Percentiles rank a stretch among this genome's conserved stretches.
Conservation (phyloP, 2,888 invertebrate species). For the Rhopalosiphum nymphaeae region DNA sequence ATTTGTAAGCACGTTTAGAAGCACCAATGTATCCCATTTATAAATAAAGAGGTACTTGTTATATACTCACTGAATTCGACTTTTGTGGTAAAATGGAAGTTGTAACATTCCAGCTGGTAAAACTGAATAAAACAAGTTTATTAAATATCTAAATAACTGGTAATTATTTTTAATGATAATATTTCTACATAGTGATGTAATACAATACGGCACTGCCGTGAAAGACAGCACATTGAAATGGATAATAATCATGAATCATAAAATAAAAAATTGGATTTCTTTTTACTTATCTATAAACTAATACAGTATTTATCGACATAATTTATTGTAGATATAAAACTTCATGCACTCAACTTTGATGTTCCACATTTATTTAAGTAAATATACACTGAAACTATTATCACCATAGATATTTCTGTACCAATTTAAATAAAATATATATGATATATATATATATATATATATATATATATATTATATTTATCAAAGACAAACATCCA, state of each 20-base stretch:
- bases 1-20: not conserved
- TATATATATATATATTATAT: not conserved
- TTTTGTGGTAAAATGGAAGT: constrained; percentile 76
- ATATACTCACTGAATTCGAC: constrained; percentile 76
- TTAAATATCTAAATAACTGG: not conserved
- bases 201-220: not conserved
- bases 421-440: not conserved
- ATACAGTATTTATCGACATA: not conserved
- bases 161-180: not conserved
- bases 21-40: not conserved
- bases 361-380: not conserved
- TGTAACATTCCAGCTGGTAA: constrained; percentile 74
- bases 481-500: not conserved
- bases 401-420: not conserved
- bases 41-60: not conserved
- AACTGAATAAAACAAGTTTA: constrained; percentile 69
- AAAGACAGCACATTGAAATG: not conserved
- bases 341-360: not conserved
- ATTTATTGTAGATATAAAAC: not conserved
- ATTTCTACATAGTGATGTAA: not conserved
- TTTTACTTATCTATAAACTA: not conserved
- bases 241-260: not conserved
- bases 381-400: not conserved
- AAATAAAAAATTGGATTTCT: not conserved
- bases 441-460: not conserved